Evolutionary conservation across 2,797 vertebrate genomes (phyloP).

Genomic region (Bryconaethiops microstoma): DNA sequence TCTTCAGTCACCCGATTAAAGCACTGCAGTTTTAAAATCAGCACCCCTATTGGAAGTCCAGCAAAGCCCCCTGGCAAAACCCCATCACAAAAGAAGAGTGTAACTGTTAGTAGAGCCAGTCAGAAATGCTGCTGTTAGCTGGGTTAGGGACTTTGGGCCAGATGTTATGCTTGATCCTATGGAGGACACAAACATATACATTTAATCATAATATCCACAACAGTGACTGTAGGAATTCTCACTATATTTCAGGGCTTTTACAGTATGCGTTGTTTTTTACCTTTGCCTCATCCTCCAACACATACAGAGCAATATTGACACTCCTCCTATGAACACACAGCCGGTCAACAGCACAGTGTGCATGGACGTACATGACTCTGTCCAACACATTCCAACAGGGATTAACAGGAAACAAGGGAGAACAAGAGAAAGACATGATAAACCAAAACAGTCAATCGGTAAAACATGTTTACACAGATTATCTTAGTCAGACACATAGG

Average conservation of each 20-base stretch:
- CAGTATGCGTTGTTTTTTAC: not conserved
- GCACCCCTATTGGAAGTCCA: not conserved
- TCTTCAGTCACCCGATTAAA: not conserved
- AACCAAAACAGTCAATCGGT: too few relatives aligned
- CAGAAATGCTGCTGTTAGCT: constrained; percentile 6
- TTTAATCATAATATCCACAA: not conserved
- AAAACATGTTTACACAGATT: too few relatives aligned
- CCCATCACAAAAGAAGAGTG: not conserved
- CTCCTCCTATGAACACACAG: not conserved
- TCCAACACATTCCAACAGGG: not conserved
- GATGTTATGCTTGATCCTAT: constrained; percentile 5
- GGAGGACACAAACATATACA: not conserved
- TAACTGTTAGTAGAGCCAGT: not conserved
- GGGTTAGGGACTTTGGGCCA: constrained; percentile 16
- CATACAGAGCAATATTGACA: not conserved
- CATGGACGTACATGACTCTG: not conserved
- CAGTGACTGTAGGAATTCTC: too few relatives aligned
- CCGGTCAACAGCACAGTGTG: not conserved
- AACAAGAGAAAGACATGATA: not conserved
- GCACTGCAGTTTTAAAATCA: not conserved
- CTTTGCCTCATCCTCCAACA: constrained; percentile 6
- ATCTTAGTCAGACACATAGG: too few relatives aligned
- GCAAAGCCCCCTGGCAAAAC: too few relatives aligned
- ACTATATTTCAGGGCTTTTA: not conserved
- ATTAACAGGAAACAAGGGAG: not conserved